Conservation (phyloP, 2,797 vertebrate species). For the Garrulus glandarius region DNA sequence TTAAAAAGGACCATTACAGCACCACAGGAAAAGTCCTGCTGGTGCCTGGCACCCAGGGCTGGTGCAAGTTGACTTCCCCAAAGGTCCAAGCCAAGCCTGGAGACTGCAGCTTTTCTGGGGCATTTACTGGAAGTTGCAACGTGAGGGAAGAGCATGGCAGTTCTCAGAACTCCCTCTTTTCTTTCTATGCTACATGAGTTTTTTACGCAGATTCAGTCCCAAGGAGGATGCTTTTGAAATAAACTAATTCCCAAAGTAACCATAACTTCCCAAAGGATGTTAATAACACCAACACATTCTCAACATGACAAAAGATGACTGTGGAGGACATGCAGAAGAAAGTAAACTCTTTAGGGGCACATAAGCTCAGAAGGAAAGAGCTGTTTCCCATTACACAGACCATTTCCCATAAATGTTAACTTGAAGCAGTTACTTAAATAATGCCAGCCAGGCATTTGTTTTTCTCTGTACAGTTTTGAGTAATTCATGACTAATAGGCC, state of each 20-base stretch:
- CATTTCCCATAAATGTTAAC: slow-evolving; percentile 14
- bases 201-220: not conserved
- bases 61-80: not conserved
- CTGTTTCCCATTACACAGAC: slow-evolving; percentile 1
- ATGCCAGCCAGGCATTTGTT: not conserved
- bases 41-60: not conserved
- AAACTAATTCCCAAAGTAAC: not conserved
- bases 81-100: rapidly evolving
- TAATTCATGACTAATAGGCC: not conserved
- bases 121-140: rapidly evolving
- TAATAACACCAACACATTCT: not conserved
- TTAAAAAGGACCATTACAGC: not conserved
- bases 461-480: not conserved
- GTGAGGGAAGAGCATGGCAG: not conserved
- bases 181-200: not conserved
- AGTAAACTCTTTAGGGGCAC: not conserved
- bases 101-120: not conserved
- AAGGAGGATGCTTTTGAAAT: not conserved
- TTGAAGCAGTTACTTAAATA: not conserved
- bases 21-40: not conserved
- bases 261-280: not conserved
- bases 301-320: not conserved
- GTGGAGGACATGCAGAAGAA: not conserved
- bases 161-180: not conserved
- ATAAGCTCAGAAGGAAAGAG: not conserved